Evolutionary conservation across 1,140 invertebrate genomes (phyloP).

Genomic region (Diachasma alloeum): DNA sequence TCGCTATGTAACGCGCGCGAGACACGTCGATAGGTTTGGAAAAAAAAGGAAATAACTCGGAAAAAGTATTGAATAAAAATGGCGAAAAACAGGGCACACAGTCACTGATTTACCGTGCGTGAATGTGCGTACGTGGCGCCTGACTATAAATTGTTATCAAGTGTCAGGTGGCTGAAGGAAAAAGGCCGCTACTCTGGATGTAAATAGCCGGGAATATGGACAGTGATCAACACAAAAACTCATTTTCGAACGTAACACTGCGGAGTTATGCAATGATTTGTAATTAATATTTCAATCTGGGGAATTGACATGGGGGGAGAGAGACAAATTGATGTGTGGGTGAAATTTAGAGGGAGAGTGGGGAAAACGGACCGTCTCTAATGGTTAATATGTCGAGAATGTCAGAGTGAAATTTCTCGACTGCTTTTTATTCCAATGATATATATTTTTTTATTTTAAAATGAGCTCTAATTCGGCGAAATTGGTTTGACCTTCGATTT

Average conservation of each 20-base stretch:
- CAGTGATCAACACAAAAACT: not conserved
- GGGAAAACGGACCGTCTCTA: too few species aligned
- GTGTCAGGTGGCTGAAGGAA: constrained; percentile 1
- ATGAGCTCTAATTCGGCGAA: too few species aligned
- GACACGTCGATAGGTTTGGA: not conserved
- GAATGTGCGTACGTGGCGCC: constrained; percentile 14
- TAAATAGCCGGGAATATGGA: not conserved
- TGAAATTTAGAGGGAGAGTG: too few species aligned
- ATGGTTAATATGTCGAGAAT: too few species aligned
- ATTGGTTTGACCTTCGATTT: too few species aligned
- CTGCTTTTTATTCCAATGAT: too few species aligned
- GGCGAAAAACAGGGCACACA: not conserved
- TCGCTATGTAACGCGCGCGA: not conserved
- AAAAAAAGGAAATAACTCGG: not conserved
- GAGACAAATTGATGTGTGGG: too few species aligned
- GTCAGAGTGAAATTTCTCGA: too few species aligned
- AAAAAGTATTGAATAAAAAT: not conserved
- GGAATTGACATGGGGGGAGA: too few species aligned
- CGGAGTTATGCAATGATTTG: constrained; percentile 20
- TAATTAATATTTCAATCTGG: not conserved
- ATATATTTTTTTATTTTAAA: too few species aligned
- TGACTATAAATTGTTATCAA: constrained; percentile 15
- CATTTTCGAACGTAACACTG: not conserved
- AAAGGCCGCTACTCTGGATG: not conserved
- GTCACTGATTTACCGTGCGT: not conserved